Evolutionary conservation across 2,113 vertebrate species (phyloP), one percentile per base, ranked within the genome.

Genomic region (Chaetura pelagica): DNA sequence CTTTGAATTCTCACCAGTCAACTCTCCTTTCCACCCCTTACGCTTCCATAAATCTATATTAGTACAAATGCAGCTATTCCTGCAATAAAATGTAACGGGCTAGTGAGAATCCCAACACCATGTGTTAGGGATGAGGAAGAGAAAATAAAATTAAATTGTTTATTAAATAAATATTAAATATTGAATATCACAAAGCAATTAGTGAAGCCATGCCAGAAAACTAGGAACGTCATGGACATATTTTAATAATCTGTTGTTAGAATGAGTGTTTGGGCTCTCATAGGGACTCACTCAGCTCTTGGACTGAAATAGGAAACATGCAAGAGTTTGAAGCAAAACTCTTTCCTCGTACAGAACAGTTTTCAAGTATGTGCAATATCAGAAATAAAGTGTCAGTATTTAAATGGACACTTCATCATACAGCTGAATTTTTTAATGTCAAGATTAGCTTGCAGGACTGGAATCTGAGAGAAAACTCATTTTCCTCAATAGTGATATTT

Each of bases 181-280:
- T 24, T 83, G 42, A 55, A 32, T 54, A 42, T 44, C 38, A 64
- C 44, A 80, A 79, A 76, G 12, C 19, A 62, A 73, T 32, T 54
- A 42, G 12, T 5, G 11, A 34, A 38, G 2, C 4, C 12, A 6
- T 14, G 24, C 16, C 27, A 73, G 49, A 27, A 67, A 79, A 72
- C 10, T 30, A 42, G 29, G 46, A 82, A 40, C 7, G 69, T 35
- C 18, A 30, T 9, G 4, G 6, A 94, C 83, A 89, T n/a, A 87
- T 82, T 84, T 81, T 77, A 58, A 85, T 62, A 94, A 68, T 66
- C 26, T 73, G 26, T 88, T 90, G 97, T 84, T 54, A 85, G 59
- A 87, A 87, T 73, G 49, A 84, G 24, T 84, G 71, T 22, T 71
- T 11, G 7, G 89, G 69, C 18, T 85, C 75, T 12, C 38, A 87